A percentile compares a stretch with the other conserved stretches of the same genome.
phyloP scores from a whole-genome alignment of 2,797 vertebrate species.

The Coilia nasus region DNA sequence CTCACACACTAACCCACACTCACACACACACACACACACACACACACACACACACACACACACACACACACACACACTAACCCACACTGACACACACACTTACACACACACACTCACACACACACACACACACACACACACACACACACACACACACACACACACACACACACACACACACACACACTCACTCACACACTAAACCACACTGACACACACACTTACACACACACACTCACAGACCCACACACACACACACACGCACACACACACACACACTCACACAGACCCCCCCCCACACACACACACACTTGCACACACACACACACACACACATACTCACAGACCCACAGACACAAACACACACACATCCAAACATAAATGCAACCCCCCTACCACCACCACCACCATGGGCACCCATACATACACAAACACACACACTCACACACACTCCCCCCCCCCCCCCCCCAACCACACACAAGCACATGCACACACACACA shows the following conservation, averaged over 20 bases:
- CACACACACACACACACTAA: no score
- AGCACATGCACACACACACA: not conserved
- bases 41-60: no score
- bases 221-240: not conserved
- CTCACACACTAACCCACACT: no score
- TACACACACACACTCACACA: not conserved
- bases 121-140: not conserved
- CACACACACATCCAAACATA: not conserved
- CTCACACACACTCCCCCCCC: no score
- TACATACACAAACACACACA: not conserved
- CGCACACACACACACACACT: not conserved
- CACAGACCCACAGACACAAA: not conserved
- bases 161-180: no score
- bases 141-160: no score
- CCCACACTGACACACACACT: no score
- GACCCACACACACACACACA: not conserved
- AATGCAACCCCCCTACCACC: not conserved
- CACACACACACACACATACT: not conserved
- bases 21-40: no score
- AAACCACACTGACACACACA: not conserved
- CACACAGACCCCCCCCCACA: not conserved
- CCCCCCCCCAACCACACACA: no score
- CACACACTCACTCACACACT: no score
- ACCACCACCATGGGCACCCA: not conserved
- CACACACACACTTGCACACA: no score